These are phyloP conservation scores for Philypnodon macrostomus DNA, from an alignment of 2,797 vertebrate species.

Conservation along the genomic window DNA sequence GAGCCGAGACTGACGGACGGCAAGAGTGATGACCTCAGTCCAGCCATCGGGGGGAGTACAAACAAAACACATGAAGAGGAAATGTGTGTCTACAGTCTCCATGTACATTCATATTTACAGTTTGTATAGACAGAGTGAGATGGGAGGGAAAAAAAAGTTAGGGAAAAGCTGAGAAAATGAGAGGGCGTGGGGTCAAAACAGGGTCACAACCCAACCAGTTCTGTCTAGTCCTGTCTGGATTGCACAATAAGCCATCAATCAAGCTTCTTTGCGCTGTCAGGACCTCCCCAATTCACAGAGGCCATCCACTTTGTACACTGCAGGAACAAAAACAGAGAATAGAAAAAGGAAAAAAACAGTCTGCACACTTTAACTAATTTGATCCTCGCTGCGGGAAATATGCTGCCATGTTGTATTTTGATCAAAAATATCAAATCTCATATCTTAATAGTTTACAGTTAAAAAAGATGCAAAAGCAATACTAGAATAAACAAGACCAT, in stretches of 20 bases:
- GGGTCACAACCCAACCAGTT: conserved; percentile 78
- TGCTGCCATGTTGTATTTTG: conserved; percentile 5
- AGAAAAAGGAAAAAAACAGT: conserved; percentile 24
- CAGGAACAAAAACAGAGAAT: conserved; percentile 54
- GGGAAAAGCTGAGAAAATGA: conserved; percentile 36
- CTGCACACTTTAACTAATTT: conserved; percentile 18
- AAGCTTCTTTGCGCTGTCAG: conserved; percentile 69
- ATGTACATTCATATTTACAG: conserved; percentile 34
- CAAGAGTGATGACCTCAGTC: conserved; percentile 52
- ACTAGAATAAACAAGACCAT: conserved; percentile 26
- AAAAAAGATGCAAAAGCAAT: no score
- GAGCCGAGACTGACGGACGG: conserved; percentile 53
- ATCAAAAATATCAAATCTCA: conserved; percentile 16
- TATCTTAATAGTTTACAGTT: no score
- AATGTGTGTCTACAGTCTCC: conserved; percentile 34
- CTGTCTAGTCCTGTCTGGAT: conserved; percentile 72
- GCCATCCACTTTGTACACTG: conserved; percentile 65
- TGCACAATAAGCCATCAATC: conserved; percentile 83
- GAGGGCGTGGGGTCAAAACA: conserved; percentile 59
- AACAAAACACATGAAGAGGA: conserved; percentile 30
- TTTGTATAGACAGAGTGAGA: conserved; percentile 21
- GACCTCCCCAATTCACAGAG: conserved; percentile 61
- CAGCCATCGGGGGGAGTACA: conserved; percentile 10
- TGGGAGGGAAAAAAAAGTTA: conserved; percentile 13
- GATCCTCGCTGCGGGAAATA: conserved; percentile 42